Evolutionary conservation across 2,113 vertebrate genomes (phyloP), one percentile per base, ranked within the genome.

Genomic region (Guaruba guarouba): DNA sequence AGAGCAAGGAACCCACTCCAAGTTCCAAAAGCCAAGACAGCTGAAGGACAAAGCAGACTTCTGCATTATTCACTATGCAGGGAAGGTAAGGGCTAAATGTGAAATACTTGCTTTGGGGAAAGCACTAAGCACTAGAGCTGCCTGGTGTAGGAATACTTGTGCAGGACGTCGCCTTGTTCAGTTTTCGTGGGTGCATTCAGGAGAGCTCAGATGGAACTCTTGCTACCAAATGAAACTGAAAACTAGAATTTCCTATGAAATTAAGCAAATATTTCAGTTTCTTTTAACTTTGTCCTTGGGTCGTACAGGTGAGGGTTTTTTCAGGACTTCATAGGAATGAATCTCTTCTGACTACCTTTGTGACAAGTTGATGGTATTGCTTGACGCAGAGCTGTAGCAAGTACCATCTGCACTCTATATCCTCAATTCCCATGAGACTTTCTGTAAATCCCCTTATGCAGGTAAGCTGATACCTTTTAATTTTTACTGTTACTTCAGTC

Each of bases 41-140:
- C 98, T 99, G 18, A 99, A 99, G 96, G 99, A 99, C 97, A 99
- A 99, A 96, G 99, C 99, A 2, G 99, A 99, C 39, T 99, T 99
- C 97, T 99, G 99, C 97, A 99, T 99, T 79, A 99, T 99, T 88
- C 99, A 99, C 96, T 99, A 99, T 23, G 99, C 99, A 24, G 99
- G 99, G 94, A 99, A 96, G 98, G 99, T 99, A 97, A 55, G 98
- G 31, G 49, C 10, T 59, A 61, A 69, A 2, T 4, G 3, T 54
- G 7, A 17, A 67, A 51, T 33, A 19, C 25, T 55, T 29, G 37
- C 12, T 31, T 46, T 94, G 13, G 46, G 55, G 27, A 24, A 76
- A 77, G 57, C 57, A 29, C 52, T 24, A 1, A 6, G 16, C 39
- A 24, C 18, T 22, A 11, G 17, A 39, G 39, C 31, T 18, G 39